These are phyloP conservation scores for Lutjanus campechanus DNA, from an alignment of 2,797 vertebrate genomes.

Conservation along the genomic window DNA sequence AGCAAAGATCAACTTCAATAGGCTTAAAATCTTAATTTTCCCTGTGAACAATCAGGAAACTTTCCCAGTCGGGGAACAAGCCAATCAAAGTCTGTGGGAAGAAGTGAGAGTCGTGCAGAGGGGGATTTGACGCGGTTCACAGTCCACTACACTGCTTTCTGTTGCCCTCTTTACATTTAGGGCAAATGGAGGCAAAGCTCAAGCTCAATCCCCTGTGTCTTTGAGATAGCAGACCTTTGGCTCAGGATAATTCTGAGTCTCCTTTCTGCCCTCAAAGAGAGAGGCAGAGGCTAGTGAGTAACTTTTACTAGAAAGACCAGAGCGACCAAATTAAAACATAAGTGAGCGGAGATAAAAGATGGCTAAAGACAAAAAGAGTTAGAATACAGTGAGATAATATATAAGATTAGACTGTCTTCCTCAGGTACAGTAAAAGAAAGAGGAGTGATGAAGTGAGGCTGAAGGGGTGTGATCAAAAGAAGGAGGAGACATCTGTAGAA, in stretches of 20 bases:
- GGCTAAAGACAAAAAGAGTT: conserved; percentile 6
- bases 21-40: conserved; percentile 90
- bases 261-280: conserved; percentile 35
- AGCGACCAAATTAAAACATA: conserved; percentile 37
- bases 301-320: conserved; percentile 41
- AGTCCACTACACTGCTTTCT: conserved; percentile 87
- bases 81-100: conserved; percentile 86
- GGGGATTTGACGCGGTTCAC: conserved; percentile 90
- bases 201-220: conserved; percentile 80
- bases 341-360: neutral
- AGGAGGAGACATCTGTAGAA: conserved; percentile 38
- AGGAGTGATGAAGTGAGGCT: conserved; percentile 1
- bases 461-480: conserved; percentile 27
- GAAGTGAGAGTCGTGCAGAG: conserved; percentile 67
- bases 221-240: conserved; percentile 76
- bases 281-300: conserved; percentile 26
- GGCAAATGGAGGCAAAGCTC: conserved; percentile 81
- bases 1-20: conserved; percentile 88
- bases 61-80: conserved; percentile 82
- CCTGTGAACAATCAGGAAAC: conserved; percentile 85
- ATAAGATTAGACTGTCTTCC: neutral
- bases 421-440: conserved; percentile 29
- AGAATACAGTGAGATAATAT: neutral
- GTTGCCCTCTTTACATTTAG: conserved; percentile 82
- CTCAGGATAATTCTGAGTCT: conserved; percentile 72